Evolutionary conservation across 2,888 invertebrate genomes (phyloP), one percentile per base, ranked within the genome.

Genomic region (Fragum sueziense): DNA sequence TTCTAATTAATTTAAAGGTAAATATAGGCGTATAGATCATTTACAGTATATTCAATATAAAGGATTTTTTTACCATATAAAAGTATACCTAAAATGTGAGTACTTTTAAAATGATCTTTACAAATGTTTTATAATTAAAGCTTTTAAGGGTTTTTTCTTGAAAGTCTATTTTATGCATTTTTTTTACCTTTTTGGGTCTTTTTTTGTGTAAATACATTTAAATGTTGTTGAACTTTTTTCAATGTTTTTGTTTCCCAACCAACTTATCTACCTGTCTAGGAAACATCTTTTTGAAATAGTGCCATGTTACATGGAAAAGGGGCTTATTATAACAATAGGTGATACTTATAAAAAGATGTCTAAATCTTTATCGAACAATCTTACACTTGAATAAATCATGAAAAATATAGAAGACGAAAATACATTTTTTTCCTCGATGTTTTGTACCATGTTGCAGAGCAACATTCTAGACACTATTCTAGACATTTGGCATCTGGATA

Each of bases 221-320:
- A 71, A 65, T 65, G 65, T 65, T 75, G 72, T 76, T 79, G 69
- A 73, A 29, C 61, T 68, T 74, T 70, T 62, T 70, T 62, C 70
- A 70, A 67, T 54, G 65, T 73, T 70, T 47, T 82, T 78, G 65
- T 82, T 77, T 70, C 77, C 69, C 62, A 76, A 74, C 73, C 82
- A 82, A 82, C 82, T 52, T 75, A 78, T 73, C 82, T 82, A 82
- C 82, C 82, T 82, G 82, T 69, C n/a, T 61, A 54, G 29, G 41
- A 68, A 52, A 41, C 65, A 65, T 27, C 65, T 65, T 57, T 47
- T 37, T 41, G 22, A 37, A 57, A n/a, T n/a, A n/a, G n/a, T n/a
- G n/a, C n/a, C n/a, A n/a, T n/a, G n/a, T n/a, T n/a, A n/a, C n/a
- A n/a, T n/a, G n/a, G n/a, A n/a, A n/a, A n/a, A n/a, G n/a, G n/a